These are phyloP conservation scores for Melanogrammus aeglefinus DNA, from an alignment of 2,797 vertebrate species.

Conservation along the genomic window DNA sequence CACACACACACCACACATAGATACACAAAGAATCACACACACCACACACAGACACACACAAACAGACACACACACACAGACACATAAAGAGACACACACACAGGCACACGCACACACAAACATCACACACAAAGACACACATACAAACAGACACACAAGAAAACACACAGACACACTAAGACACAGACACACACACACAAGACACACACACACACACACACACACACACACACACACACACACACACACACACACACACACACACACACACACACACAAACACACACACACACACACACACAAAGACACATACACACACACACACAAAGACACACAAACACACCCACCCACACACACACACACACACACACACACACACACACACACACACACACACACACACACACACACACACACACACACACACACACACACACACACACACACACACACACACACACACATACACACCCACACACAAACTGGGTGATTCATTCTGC, in stretches of 20 bases:
- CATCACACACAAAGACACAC: background rate
- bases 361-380: background rate
- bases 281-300: background rate
- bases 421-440: background rate
- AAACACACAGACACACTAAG: slow-evolving; percentile 6
- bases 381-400: slow-evolving; percentile 11
- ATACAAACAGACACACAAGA: background rate
- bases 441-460: too few relatives aligned
- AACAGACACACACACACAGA: background rate
- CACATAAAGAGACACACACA: background rate
- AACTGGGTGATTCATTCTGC: slow-evolving; percentile 56
- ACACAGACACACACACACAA: slow-evolving; percentile 17
- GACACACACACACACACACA: background rate
- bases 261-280: background rate
- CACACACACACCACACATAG: background rate
- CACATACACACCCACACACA: background rate
- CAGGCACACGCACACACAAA: background rate
- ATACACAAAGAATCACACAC: too few relatives aligned
- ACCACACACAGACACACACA: too few relatives aligned
- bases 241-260: background rate
- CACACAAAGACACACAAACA: too few relatives aligned
- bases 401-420: background rate
- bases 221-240: slow-evolving; percentile 8
- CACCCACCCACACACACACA: too few relatives aligned
- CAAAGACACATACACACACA: too few relatives aligned